Evolutionary conservation across 2,888 invertebrate genomes (phyloP).

Genomic region (Cryptophagus acutangulus): DNA sequence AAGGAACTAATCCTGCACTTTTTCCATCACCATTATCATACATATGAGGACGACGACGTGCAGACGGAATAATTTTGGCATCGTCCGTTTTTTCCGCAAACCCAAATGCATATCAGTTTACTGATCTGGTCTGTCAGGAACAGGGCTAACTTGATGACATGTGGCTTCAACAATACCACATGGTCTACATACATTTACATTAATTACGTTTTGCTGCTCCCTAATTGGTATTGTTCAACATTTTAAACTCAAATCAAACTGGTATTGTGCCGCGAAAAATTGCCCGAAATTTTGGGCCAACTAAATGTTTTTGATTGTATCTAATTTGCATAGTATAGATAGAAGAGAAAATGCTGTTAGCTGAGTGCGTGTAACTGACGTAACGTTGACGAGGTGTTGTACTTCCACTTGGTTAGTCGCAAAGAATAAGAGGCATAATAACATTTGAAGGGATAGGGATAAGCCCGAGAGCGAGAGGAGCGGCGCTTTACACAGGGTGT

Average conservation of each 20-base stretch:
- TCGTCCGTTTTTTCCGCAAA: constrained; percentile 17
- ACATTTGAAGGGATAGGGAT: constrained; percentile 43
- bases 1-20: background rate
- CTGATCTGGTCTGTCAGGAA: constrained; percentile 34
- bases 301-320: too few relatives aligned
- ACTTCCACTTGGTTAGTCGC: constrained; percentile 47
- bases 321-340: too few relatives aligned
- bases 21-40: background rate
- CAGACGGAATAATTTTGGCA: constrained; percentile 10
- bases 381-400: constrained; percentile 46
- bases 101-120: constrained; percentile 35
- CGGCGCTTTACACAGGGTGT: constrained; percentile 31
- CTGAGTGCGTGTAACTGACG: constrained; percentile 39
- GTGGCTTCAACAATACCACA: constrained; percentile 43
- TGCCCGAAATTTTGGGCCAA: background rate
- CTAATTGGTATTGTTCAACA: constrained; percentile 30
- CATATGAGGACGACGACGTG: constrained; percentile 16
- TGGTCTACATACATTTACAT: constrained; percentile 44
- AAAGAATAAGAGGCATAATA: constrained; percentile 48
- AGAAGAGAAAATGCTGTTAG: constrained; percentile 17
- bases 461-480: too few relatives aligned
- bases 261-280: background rate
- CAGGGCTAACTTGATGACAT: constrained; percentile 37
- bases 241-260: constrained; percentile 6
- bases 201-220: constrained; percentile 45